Conservation (phyloP, 2,113 vertebrate genomes). For the Haliaeetus leucogaster region DNA sequence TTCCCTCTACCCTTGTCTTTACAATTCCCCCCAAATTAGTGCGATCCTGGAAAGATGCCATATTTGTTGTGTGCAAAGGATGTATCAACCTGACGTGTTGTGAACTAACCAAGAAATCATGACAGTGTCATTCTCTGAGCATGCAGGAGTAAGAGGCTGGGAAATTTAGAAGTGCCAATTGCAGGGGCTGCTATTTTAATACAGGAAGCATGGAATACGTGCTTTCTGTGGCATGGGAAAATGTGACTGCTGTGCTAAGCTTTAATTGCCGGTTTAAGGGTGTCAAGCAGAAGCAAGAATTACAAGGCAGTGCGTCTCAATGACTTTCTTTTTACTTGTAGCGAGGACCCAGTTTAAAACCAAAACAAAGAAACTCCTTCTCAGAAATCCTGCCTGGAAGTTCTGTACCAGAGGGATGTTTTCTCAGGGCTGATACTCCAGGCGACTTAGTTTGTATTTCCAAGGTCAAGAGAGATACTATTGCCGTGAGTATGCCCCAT, state of each 20-base stretch:
- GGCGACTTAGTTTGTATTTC: not conserved
- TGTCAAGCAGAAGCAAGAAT: not conserved
- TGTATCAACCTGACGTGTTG: fast-evolving
- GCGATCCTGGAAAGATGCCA: no score
- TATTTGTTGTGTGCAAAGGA: not conserved
- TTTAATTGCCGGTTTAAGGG: not conserved
- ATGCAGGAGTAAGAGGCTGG: fast-evolving
- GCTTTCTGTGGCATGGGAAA: no score
- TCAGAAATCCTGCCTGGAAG: not conserved
- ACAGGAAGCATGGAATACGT: fast-evolving
- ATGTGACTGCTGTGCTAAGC: not conserved
- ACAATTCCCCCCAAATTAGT: not conserved
- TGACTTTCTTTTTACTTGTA: not conserved
- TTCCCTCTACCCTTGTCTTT: not conserved
- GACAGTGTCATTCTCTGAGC: not conserved
- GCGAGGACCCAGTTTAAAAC: not conserved
- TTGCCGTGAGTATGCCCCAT: fast-evolving
- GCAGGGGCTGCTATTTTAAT: not conserved
- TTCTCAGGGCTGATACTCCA: not conserved
- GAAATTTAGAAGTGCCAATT: fast-evolving
- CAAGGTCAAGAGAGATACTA: not conserved
- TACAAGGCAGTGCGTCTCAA: fast-evolving
- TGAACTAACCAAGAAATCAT: not conserved
- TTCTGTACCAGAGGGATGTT: not conserved
- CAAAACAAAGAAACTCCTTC: not conserved